Conservation (phyloP, 2,797 vertebrate genomes). For the Hippopotamyrus pictus region DNA sequence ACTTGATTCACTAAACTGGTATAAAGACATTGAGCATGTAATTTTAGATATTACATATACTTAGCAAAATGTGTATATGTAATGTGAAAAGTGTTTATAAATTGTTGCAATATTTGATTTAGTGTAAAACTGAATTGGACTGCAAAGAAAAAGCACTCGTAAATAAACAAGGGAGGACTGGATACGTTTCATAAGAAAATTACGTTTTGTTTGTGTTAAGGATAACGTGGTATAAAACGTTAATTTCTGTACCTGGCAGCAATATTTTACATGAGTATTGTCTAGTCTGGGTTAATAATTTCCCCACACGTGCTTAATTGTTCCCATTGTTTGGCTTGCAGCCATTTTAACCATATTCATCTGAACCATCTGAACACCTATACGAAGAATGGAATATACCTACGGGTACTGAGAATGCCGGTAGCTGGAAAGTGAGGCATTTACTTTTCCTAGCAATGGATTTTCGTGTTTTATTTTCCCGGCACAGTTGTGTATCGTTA, state of each 20-base stretch:
- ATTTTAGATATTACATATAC: not conserved
- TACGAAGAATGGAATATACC: not conserved
- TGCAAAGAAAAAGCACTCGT: not conserved
- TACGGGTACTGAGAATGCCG: not conserved
- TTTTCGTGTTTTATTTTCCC: not conserved
- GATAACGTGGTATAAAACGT: not conserved
- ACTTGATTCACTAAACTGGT: not conserved
- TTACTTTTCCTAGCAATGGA: not conserved
- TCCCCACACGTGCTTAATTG: not conserved
- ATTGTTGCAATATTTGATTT: not conserved
- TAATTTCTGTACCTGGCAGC: not conserved
- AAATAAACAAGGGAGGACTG: not conserved
- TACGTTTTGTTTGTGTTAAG: not conserved
- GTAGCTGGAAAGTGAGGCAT: not conserved
- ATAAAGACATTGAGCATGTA: not conserved
- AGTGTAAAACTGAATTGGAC: not conserved
- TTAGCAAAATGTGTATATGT: not conserved
- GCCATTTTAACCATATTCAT: not conserved
- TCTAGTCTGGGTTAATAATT: not conserved
- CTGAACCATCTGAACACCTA: not conserved
- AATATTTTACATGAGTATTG: not conserved
- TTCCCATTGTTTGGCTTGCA: conserved; percentile 10
- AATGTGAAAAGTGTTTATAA: not conserved
- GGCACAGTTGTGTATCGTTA: not conserved
- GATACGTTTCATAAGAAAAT: not conserved